phyloP scores from a whole-genome alignment of 2,797 vertebrate genomes.

The Rhinophrynus dorsalis region DNA sequence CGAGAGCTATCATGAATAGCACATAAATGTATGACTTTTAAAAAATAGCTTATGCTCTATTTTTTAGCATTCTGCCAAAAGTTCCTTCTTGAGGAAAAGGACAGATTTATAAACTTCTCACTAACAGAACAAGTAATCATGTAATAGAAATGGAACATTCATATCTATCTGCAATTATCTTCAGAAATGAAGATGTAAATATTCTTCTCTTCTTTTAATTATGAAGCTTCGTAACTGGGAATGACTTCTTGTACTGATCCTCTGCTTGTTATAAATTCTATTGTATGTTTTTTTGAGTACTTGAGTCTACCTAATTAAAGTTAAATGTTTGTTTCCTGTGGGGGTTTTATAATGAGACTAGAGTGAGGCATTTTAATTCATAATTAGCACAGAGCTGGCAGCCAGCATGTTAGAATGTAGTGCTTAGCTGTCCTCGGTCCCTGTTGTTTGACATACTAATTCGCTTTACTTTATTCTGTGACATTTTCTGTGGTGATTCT shows the following conservation, averaged over 20 bases:
- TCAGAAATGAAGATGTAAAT: constrained; percentile 26
- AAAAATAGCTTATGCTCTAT: too few relatives aligned
- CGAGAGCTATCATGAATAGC: too few relatives aligned
- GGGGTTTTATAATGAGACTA: constrained; percentile 35
- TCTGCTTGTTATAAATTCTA: constrained; percentile 53
- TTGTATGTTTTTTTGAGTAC: constrained; percentile 55
- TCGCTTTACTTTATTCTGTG: constrained; percentile 10
- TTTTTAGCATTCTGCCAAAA: not conserved
- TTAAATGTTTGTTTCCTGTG: constrained; percentile 31
- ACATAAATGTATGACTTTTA: too few relatives aligned
- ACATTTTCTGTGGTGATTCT: constrained; percentile 11
- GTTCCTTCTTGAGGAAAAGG: not conserved
- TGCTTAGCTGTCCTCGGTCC: constrained; percentile 12
- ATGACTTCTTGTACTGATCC: constrained; percentile 48
- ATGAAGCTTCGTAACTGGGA: constrained; percentile 28
- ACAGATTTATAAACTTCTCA: not conserved
- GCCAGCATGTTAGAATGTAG: not conserved
- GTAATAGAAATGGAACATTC: not conserved
- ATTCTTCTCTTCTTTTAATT: constrained; percentile 43
- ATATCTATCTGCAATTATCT: constrained; percentile 38
- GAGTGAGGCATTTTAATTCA: constrained; percentile 29
- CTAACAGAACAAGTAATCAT: not conserved
- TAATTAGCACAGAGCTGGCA: constrained; percentile 50
- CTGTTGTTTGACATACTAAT: constrained; percentile 38
- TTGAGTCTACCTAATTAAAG: constrained; percentile 50